Base-by-base conservation (phyloP, 2,888 invertebrate genomes). In the Drosophila atripex region DNA sequence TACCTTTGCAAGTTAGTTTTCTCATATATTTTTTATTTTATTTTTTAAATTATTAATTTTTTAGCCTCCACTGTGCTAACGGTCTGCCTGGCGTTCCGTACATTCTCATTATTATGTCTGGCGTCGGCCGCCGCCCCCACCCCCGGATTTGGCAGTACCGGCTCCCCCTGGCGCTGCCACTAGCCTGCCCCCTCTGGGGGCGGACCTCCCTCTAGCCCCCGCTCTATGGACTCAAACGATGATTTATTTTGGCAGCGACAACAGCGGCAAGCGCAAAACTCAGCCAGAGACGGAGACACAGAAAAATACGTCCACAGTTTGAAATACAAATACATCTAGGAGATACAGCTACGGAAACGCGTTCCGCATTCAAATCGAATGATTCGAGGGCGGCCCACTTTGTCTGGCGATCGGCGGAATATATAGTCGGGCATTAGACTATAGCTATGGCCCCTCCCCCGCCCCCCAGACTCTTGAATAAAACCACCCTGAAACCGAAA, bases 311-410 rank as follows among this genome's bases (percentile, higher is more conserved):
- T 8, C 32, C 51, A 53, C 14, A 45, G 9, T 9, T 28, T 9
- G 18, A 32, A 32, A n/a, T 32, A 32, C 32, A 35, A 28, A 28
- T 28, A 28, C 28, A 43, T 18, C 21, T 28, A 30, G 32, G n/a
- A 41, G 39, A 47, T 38, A 39, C 57, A 28, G 46, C 53, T 30
- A 49, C 43, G 18, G 50, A 58, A 63, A 87, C 75, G 87, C 82
- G 82, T 87, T 83, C 82, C 87, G 87, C 82, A 82, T 82, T 80
- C 76, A 78, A 82, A 87, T 82, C 76, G 72, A 76, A 74, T 77
- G 86, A 83, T 71, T 46, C 72, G 60, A 46, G 53, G 39, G 47
- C 60, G 60, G 57, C 75, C 83, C 77, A 87, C 75, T 79, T 74
- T 77, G 80, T 69, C 84, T 77, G 86, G 68, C 77, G 87, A 82